These are phyloP conservation scores for Pheosia gnoma DNA, from an alignment of 2,888 invertebrate species.

Conservation along the genomic window DNA sequence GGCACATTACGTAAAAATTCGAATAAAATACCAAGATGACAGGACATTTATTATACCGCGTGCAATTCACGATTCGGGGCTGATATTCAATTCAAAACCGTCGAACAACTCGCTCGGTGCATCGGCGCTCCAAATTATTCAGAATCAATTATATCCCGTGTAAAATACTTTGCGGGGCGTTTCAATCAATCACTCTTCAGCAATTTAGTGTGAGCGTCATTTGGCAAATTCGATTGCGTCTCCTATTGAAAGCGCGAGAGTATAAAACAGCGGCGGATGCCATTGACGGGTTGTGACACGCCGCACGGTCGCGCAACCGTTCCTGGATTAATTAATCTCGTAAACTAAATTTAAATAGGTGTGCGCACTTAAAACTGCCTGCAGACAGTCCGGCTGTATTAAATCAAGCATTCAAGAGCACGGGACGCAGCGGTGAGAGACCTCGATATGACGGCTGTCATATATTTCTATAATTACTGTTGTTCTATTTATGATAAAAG, in stretches of 20 bases:
- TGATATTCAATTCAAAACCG: slow-evolving; percentile 23
- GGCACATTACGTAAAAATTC: not conserved
- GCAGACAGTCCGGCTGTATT: slow-evolving; percentile 53
- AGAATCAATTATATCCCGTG: slow-evolving; percentile 66
- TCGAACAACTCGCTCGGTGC: slow-evolving; percentile 22
- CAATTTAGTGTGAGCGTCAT: slow-evolving; percentile 77
- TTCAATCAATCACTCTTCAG: slow-evolving; percentile 78
- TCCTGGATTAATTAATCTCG: slow-evolving; percentile 73
- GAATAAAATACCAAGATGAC: slow-evolving; percentile 31
- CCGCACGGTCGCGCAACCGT: slow-evolving; percentile 51
- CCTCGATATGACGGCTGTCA: slow-evolving; percentile 50
- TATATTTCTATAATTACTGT: slow-evolving; percentile 43
- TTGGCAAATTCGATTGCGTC: slow-evolving; percentile 79
- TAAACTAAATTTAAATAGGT: slow-evolving; percentile 76
- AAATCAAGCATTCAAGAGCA: slow-evolving; percentile 56
- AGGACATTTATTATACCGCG: slow-evolving; percentile 30
- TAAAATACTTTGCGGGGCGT: slow-evolving; percentile 65
- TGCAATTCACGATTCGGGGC: slow-evolving; percentile 27
- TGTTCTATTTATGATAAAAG: not conserved
- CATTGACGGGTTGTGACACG: slow-evolving; percentile 72
- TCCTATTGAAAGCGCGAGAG: slow-evolving; percentile 66
- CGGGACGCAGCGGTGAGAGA: slow-evolving; percentile 45
- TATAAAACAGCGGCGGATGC: slow-evolving; percentile 76
- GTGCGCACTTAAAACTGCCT: slow-evolving; percentile 52
- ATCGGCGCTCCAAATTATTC: slow-evolving; percentile 59